Conservation (phyloP, 2,888 invertebrate genomes). For the Lasiommata megera region DNA sequence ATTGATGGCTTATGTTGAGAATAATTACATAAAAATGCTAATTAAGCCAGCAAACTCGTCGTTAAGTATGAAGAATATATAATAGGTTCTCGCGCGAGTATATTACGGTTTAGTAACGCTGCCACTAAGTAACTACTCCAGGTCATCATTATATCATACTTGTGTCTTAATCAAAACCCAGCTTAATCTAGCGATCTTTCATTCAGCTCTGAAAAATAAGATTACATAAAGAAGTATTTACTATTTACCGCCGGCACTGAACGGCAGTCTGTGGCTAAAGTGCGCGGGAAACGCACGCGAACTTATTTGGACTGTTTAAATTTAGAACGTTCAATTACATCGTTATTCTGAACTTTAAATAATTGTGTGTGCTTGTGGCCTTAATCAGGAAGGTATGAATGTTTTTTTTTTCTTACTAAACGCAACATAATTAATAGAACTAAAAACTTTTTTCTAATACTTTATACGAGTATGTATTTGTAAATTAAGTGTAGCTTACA, state of each 20-base stretch:
- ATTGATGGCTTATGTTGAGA: too few relatives aligned
- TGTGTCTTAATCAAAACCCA: constrained; percentile 8
- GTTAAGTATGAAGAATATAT: background rate
- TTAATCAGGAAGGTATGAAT: constrained; percentile 9
- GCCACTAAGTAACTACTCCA: background rate
- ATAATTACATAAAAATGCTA: background rate
- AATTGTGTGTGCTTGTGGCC: constrained; percentile 11
- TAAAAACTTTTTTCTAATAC: too few relatives aligned
- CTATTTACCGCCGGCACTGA: background rate
- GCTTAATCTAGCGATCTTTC: constrained; percentile 5
- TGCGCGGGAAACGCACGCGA: constrained; percentile 24
- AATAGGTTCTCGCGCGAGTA: background rate
- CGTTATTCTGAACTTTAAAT: background rate
- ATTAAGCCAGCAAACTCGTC: background rate
- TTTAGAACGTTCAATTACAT: constrained; percentile 5
- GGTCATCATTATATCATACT: constrained; percentile 9
- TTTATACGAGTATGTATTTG: too few relatives aligned
- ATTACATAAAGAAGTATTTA: constrained; percentile 16
- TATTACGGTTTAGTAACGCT: background rate
- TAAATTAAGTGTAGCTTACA: too few relatives aligned
- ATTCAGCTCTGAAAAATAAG: constrained; percentile 15
- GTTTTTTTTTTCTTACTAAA: background rate
- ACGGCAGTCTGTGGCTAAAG: constrained; percentile 22
- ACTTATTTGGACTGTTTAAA: constrained; percentile 3
- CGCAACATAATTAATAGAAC: background rate